Conservation (phyloP, 2,888 invertebrate genomes). For the Melinaea menophilus region DNA sequence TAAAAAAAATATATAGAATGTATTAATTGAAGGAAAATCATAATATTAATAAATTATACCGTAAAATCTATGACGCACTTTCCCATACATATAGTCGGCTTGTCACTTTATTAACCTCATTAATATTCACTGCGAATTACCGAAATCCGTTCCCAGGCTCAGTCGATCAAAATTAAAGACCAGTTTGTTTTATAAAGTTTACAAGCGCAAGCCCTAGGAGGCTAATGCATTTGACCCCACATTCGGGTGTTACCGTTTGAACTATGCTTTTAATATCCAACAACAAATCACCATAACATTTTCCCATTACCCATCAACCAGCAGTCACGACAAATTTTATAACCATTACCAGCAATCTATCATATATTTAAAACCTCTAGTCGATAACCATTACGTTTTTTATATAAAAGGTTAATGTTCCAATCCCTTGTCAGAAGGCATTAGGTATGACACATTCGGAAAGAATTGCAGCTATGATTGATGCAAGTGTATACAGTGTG, state of each 20-base stretch:
- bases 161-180: conserved; percentile 28
- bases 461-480: conserved; percentile 33
- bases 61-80: conserved; percentile 1
- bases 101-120: conserved; percentile 22
- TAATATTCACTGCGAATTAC: conserved; percentile 19
- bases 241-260: conserved; percentile 68
- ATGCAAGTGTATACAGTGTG: conserved; percentile 43
- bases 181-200: conserved; percentile 65
- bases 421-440: conserved; percentile 28
- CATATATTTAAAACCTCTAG: conserved; percentile 44
- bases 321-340: conserved; percentile 74
- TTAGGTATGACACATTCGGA: conserved; percentile 32
- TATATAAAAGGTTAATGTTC: conserved; percentile 31
- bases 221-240: conserved; percentile 75
- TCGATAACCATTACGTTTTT: conserved; percentile 53
- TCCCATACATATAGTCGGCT: background rate
- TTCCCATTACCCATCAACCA: conserved; percentile 69
- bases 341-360: conserved; percentile 64
- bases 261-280: conserved; percentile 68
- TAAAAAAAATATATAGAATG: too few species aligned
- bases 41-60: background rate
- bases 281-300: conserved; percentile 67
- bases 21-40: background rate
- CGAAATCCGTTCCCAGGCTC: conserved; percentile 25
- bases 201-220: conserved; percentile 69